Evolutionary conservation across 1,140 invertebrate genomes (phyloP).

Genomic region (Anastatus disparis): DNA sequence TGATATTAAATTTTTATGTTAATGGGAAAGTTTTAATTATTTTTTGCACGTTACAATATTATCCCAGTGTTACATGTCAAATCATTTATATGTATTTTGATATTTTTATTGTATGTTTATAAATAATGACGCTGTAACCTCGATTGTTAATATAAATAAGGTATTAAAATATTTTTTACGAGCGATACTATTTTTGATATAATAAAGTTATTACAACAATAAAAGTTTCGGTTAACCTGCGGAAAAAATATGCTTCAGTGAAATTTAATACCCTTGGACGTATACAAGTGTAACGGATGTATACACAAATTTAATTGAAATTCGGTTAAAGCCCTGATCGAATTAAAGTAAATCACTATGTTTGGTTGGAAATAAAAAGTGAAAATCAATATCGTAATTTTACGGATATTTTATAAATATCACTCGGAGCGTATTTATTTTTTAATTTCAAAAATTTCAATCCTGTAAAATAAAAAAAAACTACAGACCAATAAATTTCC

Average conservation of each 20-base stretch:
- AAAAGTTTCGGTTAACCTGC: not conserved
- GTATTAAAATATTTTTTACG: not conserved
- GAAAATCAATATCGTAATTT: not conserved
- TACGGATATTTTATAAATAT: not conserved
- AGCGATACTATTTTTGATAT: not conserved
- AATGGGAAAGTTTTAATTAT: no score
- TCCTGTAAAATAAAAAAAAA: not conserved
- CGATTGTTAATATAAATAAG: no score
- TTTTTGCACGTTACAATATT: no score
- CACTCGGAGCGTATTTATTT: not conserved
- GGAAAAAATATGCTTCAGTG: not conserved
- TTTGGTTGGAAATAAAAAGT: not conserved
- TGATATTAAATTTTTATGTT: no score
- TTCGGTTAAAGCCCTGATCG: not conserved
- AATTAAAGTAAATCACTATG: not conserved
- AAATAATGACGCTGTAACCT: no score
- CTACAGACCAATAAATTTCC: not conserved
- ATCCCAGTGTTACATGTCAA: no score
- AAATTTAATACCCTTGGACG: not conserved
- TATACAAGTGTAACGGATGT: no score
- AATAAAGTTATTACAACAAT: not conserved
- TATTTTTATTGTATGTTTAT: no score
- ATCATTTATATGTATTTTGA: no score
- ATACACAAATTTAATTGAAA: not conserved
- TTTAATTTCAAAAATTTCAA: not conserved